Conservation (phyloP, 2,888 invertebrate genomes). For the Coelogynopora nodosa region DNA sequence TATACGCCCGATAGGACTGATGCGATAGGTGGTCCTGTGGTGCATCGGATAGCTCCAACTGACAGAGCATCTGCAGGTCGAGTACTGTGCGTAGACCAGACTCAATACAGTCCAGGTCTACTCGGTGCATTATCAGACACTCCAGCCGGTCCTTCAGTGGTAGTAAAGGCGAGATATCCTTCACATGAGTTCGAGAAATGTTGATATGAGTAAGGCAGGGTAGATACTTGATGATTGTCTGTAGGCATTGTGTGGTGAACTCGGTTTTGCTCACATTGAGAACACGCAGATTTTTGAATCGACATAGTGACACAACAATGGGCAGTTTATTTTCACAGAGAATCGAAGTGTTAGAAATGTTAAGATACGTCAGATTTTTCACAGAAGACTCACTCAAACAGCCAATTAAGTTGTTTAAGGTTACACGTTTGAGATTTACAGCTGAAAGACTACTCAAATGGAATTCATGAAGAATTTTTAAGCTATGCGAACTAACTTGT, state of each 20-base stretch:
- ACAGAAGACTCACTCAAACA: constrained; percentile 32
- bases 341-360: constrained; percentile 41
- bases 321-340: constrained; percentile 42
- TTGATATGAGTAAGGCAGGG: constrained; percentile 68
- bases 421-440: constrained; percentile 19
- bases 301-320: constrained; percentile 67
- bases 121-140: constrained; percentile 66
- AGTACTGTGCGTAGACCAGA: constrained; percentile 65
- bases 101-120: neutral
- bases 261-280: constrained; percentile 71
- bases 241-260: constrained; percentile 68
- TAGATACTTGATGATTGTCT: constrained; percentile 69
- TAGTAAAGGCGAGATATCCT: constrained; percentile 67
- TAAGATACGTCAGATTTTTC: neutral
- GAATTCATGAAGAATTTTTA: constrained; percentile 36
- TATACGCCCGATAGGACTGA: neutral
- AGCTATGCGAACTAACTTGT: neutral
- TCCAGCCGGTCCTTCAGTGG: constrained; percentile 66
- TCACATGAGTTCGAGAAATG: constrained; percentile 68
- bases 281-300: constrained; percentile 65
- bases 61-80: constrained; percentile 64
- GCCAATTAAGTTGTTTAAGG: neutral
- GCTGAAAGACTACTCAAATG: constrained; percentile 18
- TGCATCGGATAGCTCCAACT: constrained; percentile 67
- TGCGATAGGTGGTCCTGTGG: constrained; percentile 50